These are phyloP conservation scores for Drosophila pallidifrons DNA, from an alignment of 1,140 invertebrate genomes.

Conservation along the genomic window DNA sequence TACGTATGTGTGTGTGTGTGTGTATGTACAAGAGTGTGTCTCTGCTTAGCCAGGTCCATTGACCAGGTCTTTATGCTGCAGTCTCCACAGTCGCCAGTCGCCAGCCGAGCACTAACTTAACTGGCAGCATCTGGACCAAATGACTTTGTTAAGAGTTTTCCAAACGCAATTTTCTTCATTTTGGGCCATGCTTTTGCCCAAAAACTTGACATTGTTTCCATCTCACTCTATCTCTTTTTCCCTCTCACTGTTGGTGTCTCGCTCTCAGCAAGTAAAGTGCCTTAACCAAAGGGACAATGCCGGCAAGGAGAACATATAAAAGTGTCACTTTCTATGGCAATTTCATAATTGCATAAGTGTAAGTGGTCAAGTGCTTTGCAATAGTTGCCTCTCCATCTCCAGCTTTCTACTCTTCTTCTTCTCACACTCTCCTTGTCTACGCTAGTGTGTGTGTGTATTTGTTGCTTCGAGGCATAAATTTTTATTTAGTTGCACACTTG, in stretches of 20 bases:
- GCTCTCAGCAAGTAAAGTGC: conserved; percentile 1
- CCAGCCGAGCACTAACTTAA: conserved; percentile 61
- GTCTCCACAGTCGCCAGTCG: background rate
- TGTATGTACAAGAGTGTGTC: background rate
- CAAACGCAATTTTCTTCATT: conserved; percentile 80
- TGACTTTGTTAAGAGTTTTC: conserved; percentile 84
- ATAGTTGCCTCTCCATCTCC: conserved; percentile 48
- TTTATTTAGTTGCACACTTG: conserved; percentile 75
- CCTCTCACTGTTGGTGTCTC: background rate
- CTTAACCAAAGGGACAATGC: conserved; percentile 61
- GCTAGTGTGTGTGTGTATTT: background rate
- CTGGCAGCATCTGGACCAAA: conserved; percentile 80
- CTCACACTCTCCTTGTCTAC: background rate
- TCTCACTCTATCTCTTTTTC: background rate
- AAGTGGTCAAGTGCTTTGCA: conserved; percentile 79
- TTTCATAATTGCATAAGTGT: conserved; percentile 84
- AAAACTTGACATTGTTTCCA: conserved; percentile 36
- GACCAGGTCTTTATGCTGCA: conserved; percentile 13
- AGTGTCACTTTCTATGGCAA: conserved; percentile 83
- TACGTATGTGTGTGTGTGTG: background rate
- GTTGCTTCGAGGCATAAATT: conserved; percentile 59
- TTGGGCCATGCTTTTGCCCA: conserved; percentile 29
- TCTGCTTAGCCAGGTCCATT: conserved; percentile 2
- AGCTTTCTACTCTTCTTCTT: background rate
- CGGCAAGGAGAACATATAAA: conserved; percentile 75